Conservation (phyloP, 2,113 vertebrate genomes). For the Nothocercus nigrocapillus region DNA sequence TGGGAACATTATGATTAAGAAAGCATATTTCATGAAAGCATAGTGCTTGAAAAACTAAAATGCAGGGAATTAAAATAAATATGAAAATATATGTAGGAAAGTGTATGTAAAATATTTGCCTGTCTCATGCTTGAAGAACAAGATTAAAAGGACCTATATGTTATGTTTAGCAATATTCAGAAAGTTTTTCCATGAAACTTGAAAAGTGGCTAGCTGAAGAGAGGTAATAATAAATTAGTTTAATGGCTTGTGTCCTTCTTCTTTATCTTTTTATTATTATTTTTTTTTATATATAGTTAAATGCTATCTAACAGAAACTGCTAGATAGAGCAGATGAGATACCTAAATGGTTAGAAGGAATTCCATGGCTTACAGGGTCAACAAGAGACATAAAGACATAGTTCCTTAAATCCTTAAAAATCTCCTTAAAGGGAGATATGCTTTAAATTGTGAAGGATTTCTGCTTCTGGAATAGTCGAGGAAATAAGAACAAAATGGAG, state of each 20-base stretch:
- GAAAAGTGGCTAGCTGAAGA: neutral
- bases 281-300: neutral
- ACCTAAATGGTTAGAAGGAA: neutral
- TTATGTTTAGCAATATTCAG: neutral
- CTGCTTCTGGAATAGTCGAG: neutral
- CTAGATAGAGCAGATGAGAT: neutral
- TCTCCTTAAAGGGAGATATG: neutral
- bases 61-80: neutral
- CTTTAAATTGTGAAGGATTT: neutral
- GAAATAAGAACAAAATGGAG: neutral
- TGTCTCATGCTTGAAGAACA: neutral
- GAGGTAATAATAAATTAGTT: neutral
- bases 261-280: neutral
- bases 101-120: neutral
- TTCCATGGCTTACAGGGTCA: constrained; percentile 4
- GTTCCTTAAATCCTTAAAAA: neutral
- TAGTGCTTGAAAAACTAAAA: neutral
- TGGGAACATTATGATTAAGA: neutral
- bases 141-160: neutral
- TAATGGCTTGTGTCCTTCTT: neutral
- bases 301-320: neutral
- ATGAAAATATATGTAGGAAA: neutral
- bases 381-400: neutral
- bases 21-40: neutral
- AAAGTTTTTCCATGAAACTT: neutral